Conservation (phyloP, 2,888 invertebrate genomes). For the Dilophus febrilis region DNA sequence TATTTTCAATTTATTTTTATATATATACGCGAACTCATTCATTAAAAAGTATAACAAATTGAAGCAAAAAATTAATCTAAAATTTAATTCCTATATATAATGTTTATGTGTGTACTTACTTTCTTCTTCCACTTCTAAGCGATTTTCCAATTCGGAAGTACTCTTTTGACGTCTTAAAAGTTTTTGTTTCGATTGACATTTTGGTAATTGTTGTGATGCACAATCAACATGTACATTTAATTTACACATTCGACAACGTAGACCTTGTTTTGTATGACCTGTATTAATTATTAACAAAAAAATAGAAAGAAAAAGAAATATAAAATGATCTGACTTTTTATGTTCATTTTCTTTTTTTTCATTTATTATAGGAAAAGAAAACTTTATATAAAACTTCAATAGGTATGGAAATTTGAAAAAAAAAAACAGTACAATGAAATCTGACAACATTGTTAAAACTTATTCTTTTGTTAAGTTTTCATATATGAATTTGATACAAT, state of each 20-base stretch:
- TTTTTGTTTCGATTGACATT: constrained; percentile 72
- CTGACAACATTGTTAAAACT: too few relatives aligned
- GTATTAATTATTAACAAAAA: constrained; percentile 8
- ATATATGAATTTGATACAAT: too few relatives aligned
- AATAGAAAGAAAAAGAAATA: background rate
- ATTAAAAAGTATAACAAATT: too few relatives aligned
- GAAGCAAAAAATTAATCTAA: too few relatives aligned
- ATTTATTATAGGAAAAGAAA: constrained; percentile 6
- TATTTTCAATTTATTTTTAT: too few relatives aligned
- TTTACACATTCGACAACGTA: constrained; percentile 80
- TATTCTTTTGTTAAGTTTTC: too few relatives aligned
- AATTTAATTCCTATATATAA: too few relatives aligned
- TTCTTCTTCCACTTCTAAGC: constrained; percentile 57
- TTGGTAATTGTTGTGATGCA: constrained; percentile 60
- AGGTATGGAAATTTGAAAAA: too few relatives aligned
- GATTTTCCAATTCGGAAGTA: constrained; percentile 65
- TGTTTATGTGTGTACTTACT: constrained; percentile 56
- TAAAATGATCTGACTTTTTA: too few relatives aligned
- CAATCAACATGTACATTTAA: constrained; percentile 84
- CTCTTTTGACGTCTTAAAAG: constrained; percentile 77
- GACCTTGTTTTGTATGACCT: constrained; percentile 84
- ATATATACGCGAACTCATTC: too few relatives aligned
- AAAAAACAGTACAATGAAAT: too few relatives aligned
- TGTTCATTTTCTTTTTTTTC: constrained; percentile 1
- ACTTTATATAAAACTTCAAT: too few relatives aligned